Evolutionary conservation across 2,888 invertebrate genomes (phyloP).

Genomic region (Ornithoptera alexandrae): DNA sequence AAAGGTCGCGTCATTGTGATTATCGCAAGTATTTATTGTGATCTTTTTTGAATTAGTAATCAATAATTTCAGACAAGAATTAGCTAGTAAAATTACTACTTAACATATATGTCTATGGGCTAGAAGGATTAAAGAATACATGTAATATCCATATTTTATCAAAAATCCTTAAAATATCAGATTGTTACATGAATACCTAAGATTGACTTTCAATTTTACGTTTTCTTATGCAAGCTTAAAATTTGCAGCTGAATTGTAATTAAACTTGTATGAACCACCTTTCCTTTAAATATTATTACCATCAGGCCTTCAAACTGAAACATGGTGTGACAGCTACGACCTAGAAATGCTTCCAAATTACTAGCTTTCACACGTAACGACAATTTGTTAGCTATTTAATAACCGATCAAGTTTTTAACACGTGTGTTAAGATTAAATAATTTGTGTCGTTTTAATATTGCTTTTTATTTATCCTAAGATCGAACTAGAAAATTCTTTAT

Average conservation of each 20-base stretch:
- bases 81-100: too few relatives aligned
- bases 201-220: constrained; percentile 22
- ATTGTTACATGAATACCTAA: not conserved
- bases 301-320: constrained; percentile 23
- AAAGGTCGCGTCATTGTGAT: too few relatives aligned
- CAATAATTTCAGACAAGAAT: too few relatives aligned
- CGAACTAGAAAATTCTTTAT: too few relatives aligned
- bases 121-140: too few relatives aligned
- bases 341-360: constrained; percentile 19
- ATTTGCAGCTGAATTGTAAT: constrained; percentile 9
- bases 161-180: not conserved
- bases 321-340: constrained; percentile 22
- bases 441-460: not conserved
- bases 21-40: too few relatives aligned
- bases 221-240: constrained; percentile 17
- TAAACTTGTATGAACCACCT: constrained; percentile 8
- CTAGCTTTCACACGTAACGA: constrained; percentile 18
- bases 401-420: not conserved
- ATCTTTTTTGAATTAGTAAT: too few relatives aligned
- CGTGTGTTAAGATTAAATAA: not conserved
- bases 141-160: too few relatives aligned
- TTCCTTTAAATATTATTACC: constrained; percentile 18
- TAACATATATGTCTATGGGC: too few relatives aligned
- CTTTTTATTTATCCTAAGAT: too few relatives aligned
- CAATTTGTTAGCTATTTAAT: constrained; percentile 6